Conservation (phyloP, 2,113 vertebrate species). For the Nymphicus hollandicus region DNA sequence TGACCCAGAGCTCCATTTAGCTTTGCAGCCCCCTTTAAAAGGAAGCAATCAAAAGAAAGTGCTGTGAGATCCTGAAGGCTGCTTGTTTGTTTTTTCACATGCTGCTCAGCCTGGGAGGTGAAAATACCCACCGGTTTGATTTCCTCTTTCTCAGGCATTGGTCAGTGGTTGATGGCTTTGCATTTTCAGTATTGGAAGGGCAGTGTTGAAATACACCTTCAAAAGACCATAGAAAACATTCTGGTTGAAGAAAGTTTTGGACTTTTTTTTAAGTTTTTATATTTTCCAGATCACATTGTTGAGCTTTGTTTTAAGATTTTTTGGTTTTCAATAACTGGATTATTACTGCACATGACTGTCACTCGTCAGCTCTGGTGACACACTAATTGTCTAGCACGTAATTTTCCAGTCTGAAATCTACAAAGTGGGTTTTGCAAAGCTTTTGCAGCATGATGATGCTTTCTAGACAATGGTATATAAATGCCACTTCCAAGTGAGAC, state of each 20-base stretch:
- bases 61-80: neutral
- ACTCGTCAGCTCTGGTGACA: neutral
- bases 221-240: neutral
- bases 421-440: neutral
- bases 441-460: neutral
- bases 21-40: conserved; percentile 3
- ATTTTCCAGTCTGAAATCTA: conserved; percentile 7
- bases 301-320: neutral
- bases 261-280: neutral
- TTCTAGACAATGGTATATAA: neutral
- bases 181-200: neutral
- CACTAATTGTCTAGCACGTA: neutral
- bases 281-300: neutral
- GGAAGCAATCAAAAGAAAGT: conserved; percentile 48
- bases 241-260: neutral
- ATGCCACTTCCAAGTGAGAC: conserved; percentile 42
- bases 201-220: neutral
- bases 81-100: conserved; percentile 58
- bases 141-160: conserved; percentile 35
- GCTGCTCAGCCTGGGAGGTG: conserved; percentile 32
- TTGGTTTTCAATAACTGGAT: neutral
- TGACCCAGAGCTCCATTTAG: conserved; percentile 19
- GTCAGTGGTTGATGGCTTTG: neutral
- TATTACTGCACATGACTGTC: neutral
- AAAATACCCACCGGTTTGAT: conserved; percentile 8